These are phyloP conservation scores for Excalfactoria chinensis DNA, from an alignment of 2,113 vertebrate genomes.

Conservation along the genomic window DNA sequence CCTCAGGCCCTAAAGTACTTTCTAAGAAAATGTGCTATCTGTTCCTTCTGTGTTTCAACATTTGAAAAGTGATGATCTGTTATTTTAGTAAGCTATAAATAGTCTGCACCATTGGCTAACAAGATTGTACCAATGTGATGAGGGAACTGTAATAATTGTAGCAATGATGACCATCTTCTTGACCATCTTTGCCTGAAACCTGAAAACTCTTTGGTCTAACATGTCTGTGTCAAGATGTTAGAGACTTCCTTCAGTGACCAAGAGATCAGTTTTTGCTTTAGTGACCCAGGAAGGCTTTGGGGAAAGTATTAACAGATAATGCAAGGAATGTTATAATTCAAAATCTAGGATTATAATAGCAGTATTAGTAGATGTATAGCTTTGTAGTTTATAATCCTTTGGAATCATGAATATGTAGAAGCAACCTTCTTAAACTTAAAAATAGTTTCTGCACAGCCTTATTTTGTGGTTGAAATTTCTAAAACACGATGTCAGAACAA, in stretches of 20 bases:
- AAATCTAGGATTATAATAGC: neutral
- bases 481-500: neutral
- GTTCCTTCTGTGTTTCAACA: conserved; percentile 25
- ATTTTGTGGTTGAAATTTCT: neutral
- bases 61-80: conserved; percentile 45
- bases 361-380: neutral
- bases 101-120: neutral
- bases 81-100: conserved; percentile 34
- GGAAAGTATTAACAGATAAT: neutral
- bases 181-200: neutral
- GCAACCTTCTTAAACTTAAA: neutral
- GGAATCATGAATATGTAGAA: neutral
- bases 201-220: neutral
- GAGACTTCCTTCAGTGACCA: neutral
- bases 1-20: neutral
- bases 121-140: neutral
- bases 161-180: neutral
- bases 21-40: conserved; percentile 40
- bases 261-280: neutral
- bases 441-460: neutral
- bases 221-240: neutral
- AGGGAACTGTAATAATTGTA: neutral
- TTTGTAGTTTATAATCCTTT: neutral
- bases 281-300: neutral
- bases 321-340: neutral